Conservation (phyloP, 1,140 invertebrate genomes). For the Drosophila dunni region DNA sequence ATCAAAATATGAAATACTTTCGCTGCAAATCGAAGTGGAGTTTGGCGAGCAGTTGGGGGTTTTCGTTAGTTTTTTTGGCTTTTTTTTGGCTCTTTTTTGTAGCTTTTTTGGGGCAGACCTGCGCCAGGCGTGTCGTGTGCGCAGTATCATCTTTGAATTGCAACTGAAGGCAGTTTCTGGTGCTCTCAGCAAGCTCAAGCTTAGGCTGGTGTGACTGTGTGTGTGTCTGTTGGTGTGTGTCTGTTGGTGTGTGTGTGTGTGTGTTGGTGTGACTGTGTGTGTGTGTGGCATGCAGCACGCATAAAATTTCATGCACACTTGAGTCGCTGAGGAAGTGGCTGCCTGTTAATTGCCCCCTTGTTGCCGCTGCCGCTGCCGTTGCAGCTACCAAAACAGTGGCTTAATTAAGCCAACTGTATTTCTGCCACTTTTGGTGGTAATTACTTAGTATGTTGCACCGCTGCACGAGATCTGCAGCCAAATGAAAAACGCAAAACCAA, state of each 20-base stretch:
- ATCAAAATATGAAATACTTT: constrained; percentile 9
- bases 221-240: no score
- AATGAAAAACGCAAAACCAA: constrained; percentile 36
- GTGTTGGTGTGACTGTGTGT: neutral
- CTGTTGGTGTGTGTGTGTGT: no score
- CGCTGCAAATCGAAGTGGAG: neutral
- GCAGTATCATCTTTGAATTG: constrained; percentile 78
- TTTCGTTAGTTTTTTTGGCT: neutral
- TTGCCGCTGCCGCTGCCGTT: neutral
- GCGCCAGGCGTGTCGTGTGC: constrained; percentile 79
- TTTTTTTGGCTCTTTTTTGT: neutral
- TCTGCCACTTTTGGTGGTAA: constrained; percentile 64
- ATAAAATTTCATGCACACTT: constrained; percentile 83
- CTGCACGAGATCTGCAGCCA: constrained; percentile 68
- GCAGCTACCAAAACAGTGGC: constrained; percentile 39
- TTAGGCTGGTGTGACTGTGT: constrained; percentile 29
- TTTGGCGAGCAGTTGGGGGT: neutral
- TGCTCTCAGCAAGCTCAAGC: neutral
- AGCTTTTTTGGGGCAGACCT: constrained; percentile 59
- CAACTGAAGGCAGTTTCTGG: constrained; percentile 57
- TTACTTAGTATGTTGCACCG: constrained; percentile 51
- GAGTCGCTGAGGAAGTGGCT: constrained; percentile 61
- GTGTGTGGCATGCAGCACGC: constrained; percentile 69
- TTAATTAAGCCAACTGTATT: constrained; percentile 76
- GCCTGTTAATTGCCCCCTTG: constrained; percentile 47